Evolutionary conservation across 2,113 vertebrate genomes (phyloP), one percentile per base, ranked within the genome.

Genomic region (Phalacrocorax pelagicus): DNA sequence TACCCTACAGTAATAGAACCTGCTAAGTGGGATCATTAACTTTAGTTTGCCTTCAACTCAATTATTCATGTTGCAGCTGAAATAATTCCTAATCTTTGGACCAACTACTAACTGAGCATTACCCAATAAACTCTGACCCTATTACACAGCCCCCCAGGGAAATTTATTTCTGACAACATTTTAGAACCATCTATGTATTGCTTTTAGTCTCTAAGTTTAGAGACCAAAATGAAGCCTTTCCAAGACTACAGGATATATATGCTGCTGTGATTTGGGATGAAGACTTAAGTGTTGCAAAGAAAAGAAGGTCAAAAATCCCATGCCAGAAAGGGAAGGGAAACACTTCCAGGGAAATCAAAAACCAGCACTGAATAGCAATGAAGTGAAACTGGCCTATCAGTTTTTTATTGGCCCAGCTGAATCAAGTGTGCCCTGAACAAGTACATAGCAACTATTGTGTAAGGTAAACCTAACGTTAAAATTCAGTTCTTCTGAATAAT

Each of bases 401-500:
- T 83, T 94, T 96, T 69, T 72, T 88, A 71, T 81, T 67, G 71
- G 69, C 81, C 65, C 29, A 95, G 74, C 67, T 88, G 83, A 71
- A 81, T 79, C 52, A 94, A 67, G 59, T 22, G 4, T 93, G 77
- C 82, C 47, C 86, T 88, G 54, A 82, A 71, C 34, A 72, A 74
- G 49, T 46, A 78, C 9, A 84, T 9, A 95, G 40, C 54, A 90
- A 94, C 81, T 59, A 72, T 1, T 66, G 57, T 59, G 51, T n/a
- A 94, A 95, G 94, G 83, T 24, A 94, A 96, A 59, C 12, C 18
- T 86, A 82, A 69, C 30, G 21, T 88, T 94, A 88, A 87, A 89
- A 85, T 52, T 81, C 65, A 77, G 88, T 80, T 92, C 96, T 95
- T 82, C 94, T 87, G 86, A 95, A 97, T 95, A 97, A 94, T 80